Evolutionary conservation across 1,140 invertebrate species (phyloP), one percentile per base, ranked within the genome.

Genomic region (Oncopodura yosiiana): DNA sequence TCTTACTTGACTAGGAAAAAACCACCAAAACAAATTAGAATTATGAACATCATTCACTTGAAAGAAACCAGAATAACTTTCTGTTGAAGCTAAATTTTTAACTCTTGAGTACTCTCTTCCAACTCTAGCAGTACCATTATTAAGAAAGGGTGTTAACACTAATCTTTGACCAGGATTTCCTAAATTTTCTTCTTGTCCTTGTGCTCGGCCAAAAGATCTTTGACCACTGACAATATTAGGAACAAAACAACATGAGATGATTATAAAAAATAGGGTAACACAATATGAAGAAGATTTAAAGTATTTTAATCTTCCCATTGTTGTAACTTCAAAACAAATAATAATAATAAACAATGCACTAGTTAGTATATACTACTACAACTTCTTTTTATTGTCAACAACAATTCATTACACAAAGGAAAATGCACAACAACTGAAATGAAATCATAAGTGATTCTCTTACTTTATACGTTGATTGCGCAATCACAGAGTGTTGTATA

Each of bases 11-110:
- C 71, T 67, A 14, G 73, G 72, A 50, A 75, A 75, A 62, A 71
- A 75, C 74, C 74, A 75, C 66, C 75, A 75, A 63, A 73, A 76
- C 61, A 74, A 67, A 57, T 76, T 73, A 29, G 71, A 74, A 52
- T 71, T 69, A 51, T 61, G 69, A 3, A 64, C 62, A 53, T 69
- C 66, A 51, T 76, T 73, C 30, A 75, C 73, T 23, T 72, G 74
- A 11, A 76, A 63, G 51, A 68, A 75, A 11, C 74, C 74, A 18
- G 72, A 68, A 62, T 72, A 67, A 43, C 68, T 69, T 16, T 60
- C 49, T 2, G 51, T 50, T 16, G 29, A 19, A 14, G 48, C 54
- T 30, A 56, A 50, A 19, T 49, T 56, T 37, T 56, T 51, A 11
- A 56, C 49, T 0, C 54, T 12, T 14, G 54, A 42, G 29, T 30